Conservation (phyloP, 2,797 vertebrate genomes). For the Cichlasoma orientale region DNA sequence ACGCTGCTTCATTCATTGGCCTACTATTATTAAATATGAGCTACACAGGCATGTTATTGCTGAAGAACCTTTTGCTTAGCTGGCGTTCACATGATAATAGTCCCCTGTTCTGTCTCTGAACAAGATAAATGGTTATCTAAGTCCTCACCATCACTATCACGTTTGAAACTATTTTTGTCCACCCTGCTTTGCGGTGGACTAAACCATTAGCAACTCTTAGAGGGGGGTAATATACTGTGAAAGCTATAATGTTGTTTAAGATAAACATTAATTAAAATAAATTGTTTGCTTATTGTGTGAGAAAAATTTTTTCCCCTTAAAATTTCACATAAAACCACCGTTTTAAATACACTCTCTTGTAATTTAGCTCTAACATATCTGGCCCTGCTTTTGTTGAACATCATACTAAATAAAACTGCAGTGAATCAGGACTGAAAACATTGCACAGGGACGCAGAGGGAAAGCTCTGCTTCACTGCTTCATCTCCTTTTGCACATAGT, state of each 20-base stretch:
- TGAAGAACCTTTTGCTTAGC: neutral
- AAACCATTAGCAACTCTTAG: neutral
- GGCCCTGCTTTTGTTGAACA: neutral
- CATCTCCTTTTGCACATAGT: neutral
- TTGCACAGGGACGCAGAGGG: neutral
- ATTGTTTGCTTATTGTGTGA: neutral
- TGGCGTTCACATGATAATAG: neutral
- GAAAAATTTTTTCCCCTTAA: too few relatives aligned
- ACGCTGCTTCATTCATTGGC: too few relatives aligned
- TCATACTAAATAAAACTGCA: neutral
- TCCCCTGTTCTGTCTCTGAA: neutral
- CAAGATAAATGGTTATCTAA: neutral
- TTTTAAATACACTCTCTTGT: neutral
- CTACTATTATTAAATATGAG: neutral
- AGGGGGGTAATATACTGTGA: neutral
- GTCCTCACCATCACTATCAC: neutral
- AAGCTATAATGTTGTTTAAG: neutral
- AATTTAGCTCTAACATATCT: accelerated
- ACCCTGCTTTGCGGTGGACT: neutral
- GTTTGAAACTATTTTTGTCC: neutral
- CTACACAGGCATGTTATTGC: too few relatives aligned
- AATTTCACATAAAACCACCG: neutral
- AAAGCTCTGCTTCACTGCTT: neutral
- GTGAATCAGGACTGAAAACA: neutral
- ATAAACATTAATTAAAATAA: neutral